Evolutionary conservation across 2,888 invertebrate species (phyloP), one percentile per base, ranked within the genome.

Genomic region (Trachelus troglodyta): DNA sequence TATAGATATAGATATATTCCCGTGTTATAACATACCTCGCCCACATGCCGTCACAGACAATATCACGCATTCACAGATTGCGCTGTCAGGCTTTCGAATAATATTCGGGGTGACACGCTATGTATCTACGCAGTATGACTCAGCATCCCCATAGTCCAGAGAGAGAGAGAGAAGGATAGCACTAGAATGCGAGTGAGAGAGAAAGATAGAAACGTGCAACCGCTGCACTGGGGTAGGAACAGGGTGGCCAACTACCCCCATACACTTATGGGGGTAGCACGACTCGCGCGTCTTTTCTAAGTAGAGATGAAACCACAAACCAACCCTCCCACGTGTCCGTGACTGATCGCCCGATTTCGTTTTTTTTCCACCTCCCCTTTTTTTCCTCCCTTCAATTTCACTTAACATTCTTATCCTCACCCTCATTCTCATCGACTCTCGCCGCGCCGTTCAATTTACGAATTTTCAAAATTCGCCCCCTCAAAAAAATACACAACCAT

Each of bases 41-140:
- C 40, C 77, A 71, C 77, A 75, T 77, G 77, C 77, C 77, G 77
- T 77, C 73, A 76, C 73, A 75, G 75, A 75, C 75, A 75, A 88
- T 89, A 87, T 89, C 88, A 85, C 87, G 87, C 87, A 88, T 89
- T 89, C 89, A 86, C 90, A 89, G 90, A 89, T 90, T 90, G 90
- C 88, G 87, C 86, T 87, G 87, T 88, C 89, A 87, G 87, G 83
- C 85, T 75, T 77, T 84, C 87, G 88, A 89, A 89, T 89, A 89
- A 89, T 89, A 89, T 89, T 88, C 89, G 86, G 88, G 86, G 87
- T 88, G 88, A 89, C 87, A 82, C 82, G 84, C 84, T 83, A 83
- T 83, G 84, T 86, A 86, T 87, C 83, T 84, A 83, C 83, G 82
- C 83, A 80, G 79, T 76, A 85, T 89, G 90, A 90, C 86, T 90